Conservation (phyloP, 1,140 invertebrate genomes). For the Mamestra configurata region DNA sequence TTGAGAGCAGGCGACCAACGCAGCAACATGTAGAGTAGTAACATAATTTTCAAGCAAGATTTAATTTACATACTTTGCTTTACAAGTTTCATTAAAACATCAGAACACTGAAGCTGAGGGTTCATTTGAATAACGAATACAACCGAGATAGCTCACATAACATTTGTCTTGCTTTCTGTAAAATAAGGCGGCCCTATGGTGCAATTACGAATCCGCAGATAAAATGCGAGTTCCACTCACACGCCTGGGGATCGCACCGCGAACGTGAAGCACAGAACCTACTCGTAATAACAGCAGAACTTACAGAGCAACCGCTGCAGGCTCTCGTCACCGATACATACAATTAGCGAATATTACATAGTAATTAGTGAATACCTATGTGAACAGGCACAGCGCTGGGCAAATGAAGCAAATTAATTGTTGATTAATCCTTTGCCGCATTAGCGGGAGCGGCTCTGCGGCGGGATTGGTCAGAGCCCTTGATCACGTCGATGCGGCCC, state of each 20-base stretch:
- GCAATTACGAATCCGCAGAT: slow-evolving; percentile 43
- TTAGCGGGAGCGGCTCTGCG: slow-evolving; percentile 47
- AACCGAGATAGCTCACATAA: background rate
- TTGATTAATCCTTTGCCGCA: slow-evolving; percentile 58
- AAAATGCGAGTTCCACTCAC: slow-evolving; percentile 27
- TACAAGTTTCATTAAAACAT: slow-evolving; percentile 12
- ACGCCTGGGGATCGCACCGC: background rate
- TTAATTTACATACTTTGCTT: slow-evolving; percentile 16
- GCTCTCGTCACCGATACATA: background rate
- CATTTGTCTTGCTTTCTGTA: slow-evolving; percentile 6
- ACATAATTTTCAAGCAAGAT: slow-evolving; percentile 17
- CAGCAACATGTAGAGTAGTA: slow-evolving; percentile 2
- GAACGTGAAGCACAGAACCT: background rate
- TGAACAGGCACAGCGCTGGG: slow-evolving; percentile 9
- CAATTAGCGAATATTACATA: slow-evolving; percentile 10
- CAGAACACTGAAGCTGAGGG: slow-evolving; percentile 4
- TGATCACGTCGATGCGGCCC: slow-evolving; percentile 60
- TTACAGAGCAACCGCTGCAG: background rate
- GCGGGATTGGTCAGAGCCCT: slow-evolving; percentile 50
- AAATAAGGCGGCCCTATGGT: slow-evolving; percentile 23
- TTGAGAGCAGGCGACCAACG: background rate
- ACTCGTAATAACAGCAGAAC: slow-evolving; percentile 2
- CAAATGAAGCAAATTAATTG: slow-evolving; percentile 59
- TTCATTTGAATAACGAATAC: slow-evolving; percentile 20
- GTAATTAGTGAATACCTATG: slow-evolving; percentile 32